Evolutionary conservation across 1,140 invertebrate genomes (phyloP), one percentile per base, ranked within the genome.

Genomic region (Papilio glaucus): DNA sequence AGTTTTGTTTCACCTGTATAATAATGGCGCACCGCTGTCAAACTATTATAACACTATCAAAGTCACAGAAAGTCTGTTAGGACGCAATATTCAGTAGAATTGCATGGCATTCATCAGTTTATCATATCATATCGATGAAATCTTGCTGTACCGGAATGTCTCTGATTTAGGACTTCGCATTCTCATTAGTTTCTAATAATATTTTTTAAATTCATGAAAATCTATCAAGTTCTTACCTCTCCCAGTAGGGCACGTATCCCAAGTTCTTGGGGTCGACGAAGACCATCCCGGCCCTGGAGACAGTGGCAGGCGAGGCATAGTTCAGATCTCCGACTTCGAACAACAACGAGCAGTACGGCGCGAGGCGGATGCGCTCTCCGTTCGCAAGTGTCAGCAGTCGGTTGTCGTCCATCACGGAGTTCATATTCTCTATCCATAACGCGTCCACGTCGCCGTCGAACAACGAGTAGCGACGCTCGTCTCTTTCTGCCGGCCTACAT

Each of bases 341-440:
- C 39, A 99, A 92, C 65, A 98, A 91, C 21, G 96, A 96, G 87
- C 97, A 98, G 81, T 95, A 94, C 75, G 97, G 96, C 76, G 96
- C 95, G 21, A 98, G 92, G 53, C 97, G 94, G 24, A 99, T 98
- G 71, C 98, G 94, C 85, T 99, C 98, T 65, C 98, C 97, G 91
- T 98, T 98, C 0, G 97, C 97, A 73, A 99, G 92, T 0, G 98
- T 98, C 53, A 99, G 87, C 57, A 98, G 88, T 86, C 96, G 97
- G 85, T 98, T 98, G 88, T 99, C 98, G 86, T 99, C 98, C 98
- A 99, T 98, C 6, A 98, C 97, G 0, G 97, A 98, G 92, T 98
- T 98, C 97, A 98, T 98, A 90, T 98, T 98, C 93, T 98, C 98
- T 76, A 98, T 97, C 98, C 98, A 99, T 6, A 98, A 92, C 7